Base-by-base conservation (phyloP, 1,140 invertebrate species). In the Lanistes nyassanus region DNA sequence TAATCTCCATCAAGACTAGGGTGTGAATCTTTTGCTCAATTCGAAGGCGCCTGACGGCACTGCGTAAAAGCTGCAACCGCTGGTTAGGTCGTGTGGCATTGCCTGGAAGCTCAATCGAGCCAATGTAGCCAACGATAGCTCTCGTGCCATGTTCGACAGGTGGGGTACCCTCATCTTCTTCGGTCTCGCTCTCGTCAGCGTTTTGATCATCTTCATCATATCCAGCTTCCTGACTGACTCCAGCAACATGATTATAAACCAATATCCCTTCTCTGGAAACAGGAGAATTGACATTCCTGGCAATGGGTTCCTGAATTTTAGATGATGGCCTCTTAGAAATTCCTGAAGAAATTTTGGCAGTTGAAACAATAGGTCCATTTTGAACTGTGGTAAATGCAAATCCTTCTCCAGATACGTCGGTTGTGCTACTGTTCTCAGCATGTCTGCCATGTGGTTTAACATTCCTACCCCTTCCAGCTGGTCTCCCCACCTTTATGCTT, bases 31-130 rank as follows among this genome's bases (percentile, higher is more conserved):
- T 93, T 88, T 97, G 95, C 84, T 98, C 97, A 64, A 96, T 93
- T 69, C 96, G 91, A 47, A 98, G 88, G 84, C 96, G 93, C 76
- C 95, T 92, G 29, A 98, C 96, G 84, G 96, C 97, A 73, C 93
- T 96, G 72, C 92, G 88, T 42, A 94, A 89, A 65, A 93, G 91
- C 87, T 93, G 89, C 34, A 92, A 81, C 11, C 88, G 81, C n/a
- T 88, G 93, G 65, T 92, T 93, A 0, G 94, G 92, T 68, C 85
- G 76, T 55, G 94, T 92, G 56, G 94, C 90, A 83, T 96, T 94
- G 86, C 94, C 94, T 0, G 96, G 96, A 91, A 97, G 97, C 89
- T 98, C 97, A 67, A 98, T 97, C 0, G 96, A 97, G 6, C 97
- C 97, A 65, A 98, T 91, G 88, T 98, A 98, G 0, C 97, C 96